Evolutionary conservation across 1,140 invertebrate genomes (phyloP).

Genomic region (Papilio aristodemus): DNA sequence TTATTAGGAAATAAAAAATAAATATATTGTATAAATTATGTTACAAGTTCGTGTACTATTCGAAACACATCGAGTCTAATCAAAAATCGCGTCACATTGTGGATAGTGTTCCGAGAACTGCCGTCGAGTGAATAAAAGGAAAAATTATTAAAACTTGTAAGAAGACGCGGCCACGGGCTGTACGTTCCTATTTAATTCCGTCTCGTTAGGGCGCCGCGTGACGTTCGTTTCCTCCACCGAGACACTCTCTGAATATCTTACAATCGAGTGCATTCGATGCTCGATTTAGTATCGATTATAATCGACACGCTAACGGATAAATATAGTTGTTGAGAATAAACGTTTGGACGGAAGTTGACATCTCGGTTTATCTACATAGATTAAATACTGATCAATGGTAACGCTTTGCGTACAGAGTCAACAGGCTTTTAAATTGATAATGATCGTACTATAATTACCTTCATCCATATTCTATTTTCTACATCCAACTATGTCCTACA

Average conservation of each 20-base stretch:
- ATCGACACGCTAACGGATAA: constrained; percentile 31
- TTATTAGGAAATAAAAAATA: no score
- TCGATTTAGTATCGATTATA: constrained; percentile 34
- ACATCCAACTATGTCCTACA: no score
- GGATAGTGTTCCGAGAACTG: constrained; percentile 59
- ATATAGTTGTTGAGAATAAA: constrained; percentile 20
- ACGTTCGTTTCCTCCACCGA: constrained; percentile 64
- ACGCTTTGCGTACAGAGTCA: constrained; percentile 7
- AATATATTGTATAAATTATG: not conserved
- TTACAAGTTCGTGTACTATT: constrained; percentile 43
- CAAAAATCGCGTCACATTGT: constrained; percentile 62
- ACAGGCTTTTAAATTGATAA: constrained; percentile 6
- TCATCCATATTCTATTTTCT: not conserved
- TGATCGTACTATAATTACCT: not conserved
- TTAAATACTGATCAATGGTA: constrained; percentile 1
- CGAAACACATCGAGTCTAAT: constrained; percentile 57
- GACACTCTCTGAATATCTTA: constrained; percentile 61
- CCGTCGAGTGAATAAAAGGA: constrained; percentile 65
- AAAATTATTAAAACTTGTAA: constrained; percentile 68
- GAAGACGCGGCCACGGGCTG: constrained; percentile 51
- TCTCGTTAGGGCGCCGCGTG: constrained; percentile 65
- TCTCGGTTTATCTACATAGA: constrained; percentile 13
- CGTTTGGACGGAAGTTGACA: constrained; percentile 26
- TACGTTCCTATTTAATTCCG: constrained; percentile 73
- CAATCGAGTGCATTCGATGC: constrained; percentile 32